Percentiles rank a stretch among this genome's conserved stretches.
Conservation (phyloP, 2,797 vertebrate species). For the Myoxocephalus aenaeus region DNA sequence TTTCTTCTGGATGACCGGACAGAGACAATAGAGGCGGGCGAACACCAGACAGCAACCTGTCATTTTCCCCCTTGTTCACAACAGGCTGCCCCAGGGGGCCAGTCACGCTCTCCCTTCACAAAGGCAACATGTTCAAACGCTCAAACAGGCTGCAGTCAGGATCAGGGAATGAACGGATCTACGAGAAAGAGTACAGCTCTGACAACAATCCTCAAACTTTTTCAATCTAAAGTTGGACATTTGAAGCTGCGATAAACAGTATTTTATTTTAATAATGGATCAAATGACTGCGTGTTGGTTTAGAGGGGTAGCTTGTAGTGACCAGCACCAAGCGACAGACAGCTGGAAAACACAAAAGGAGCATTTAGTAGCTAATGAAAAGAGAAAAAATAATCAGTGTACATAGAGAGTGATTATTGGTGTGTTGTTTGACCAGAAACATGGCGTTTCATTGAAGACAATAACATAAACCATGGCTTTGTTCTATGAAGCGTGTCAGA, state of each 20-base stretch:
- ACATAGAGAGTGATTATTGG: background rate
- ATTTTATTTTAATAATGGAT: background rate
- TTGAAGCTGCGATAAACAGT: background rate
- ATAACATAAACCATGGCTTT: background rate
- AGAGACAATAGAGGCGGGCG: conserved; percentile 57
- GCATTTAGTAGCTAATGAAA: background rate
- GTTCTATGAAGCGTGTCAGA: background rate
- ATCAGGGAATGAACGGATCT: background rate
- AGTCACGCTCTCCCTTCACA: conserved; percentile 18
- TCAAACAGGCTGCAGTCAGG: background rate
- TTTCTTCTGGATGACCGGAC: conserved; percentile 70
- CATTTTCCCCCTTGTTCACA: conserved; percentile 73
- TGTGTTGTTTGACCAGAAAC: background rate
- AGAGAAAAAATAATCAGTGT: fast-evolving
- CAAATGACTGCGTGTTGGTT: background rate
- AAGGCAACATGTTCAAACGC: background rate
- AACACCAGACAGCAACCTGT: conserved; percentile 66
- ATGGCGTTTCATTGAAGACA: background rate
- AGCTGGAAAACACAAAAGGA: background rate
- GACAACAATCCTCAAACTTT: background rate
- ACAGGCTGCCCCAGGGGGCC: conserved; percentile 23
- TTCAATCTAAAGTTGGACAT: background rate
- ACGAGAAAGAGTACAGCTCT: background rate
- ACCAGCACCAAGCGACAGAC: background rate
- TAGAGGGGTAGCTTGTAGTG: background rate